Evolutionary conservation across 2,888 invertebrate species (phyloP), one percentile per base, ranked within the genome.

Genomic region (Philaethria dido): DNA sequence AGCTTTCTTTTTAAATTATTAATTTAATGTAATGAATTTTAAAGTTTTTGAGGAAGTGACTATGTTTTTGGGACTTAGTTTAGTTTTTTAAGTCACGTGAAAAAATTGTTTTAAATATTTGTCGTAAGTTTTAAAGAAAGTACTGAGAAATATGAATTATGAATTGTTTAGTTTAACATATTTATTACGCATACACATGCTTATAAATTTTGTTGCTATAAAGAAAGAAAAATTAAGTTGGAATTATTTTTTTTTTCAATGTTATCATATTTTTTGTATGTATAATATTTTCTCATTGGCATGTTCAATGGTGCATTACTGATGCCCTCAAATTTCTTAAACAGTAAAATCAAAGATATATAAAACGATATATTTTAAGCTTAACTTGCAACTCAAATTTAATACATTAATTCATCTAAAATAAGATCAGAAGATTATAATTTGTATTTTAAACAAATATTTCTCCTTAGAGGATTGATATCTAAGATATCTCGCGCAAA

Each of bases 401-500:
- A 39, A 13, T 39, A 13, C 3, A 39, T 2, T 39, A 39, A 39
- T 13, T 39, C 13, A 39, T 39, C 39, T 6, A 1, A 39, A 39
- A 13, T 13, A 13, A 39, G 39, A 39, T 39, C 13, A 39, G 39
- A 39, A 39, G 39, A 39, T 48, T 22, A 14, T 48, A 22, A n/a
- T n/a, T 50, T 25, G 29, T 50, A 16, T 29, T 50, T 29, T 9
- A 29, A 16, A 16, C 29, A 50, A 50, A 50, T 50, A 25, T 50
- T 50, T 29, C 8, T 50, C n/a, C 48, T 1, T 14, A 14, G 22
- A 22, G 6, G 22, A 22, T 48, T 48, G 2, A 22, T 48, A 48
- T 48, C 50, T 50, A 16, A n/a, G 25, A 20, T 14, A 25, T 25
- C 14, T 13, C 20, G 11, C n/a, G 47, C 0, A 2, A 6, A 50